Evolutionary conservation across 1,140 invertebrate genomes (phyloP), one percentile per base, ranked within the genome.

Genomic region (Laupala kohalensis): DNA sequence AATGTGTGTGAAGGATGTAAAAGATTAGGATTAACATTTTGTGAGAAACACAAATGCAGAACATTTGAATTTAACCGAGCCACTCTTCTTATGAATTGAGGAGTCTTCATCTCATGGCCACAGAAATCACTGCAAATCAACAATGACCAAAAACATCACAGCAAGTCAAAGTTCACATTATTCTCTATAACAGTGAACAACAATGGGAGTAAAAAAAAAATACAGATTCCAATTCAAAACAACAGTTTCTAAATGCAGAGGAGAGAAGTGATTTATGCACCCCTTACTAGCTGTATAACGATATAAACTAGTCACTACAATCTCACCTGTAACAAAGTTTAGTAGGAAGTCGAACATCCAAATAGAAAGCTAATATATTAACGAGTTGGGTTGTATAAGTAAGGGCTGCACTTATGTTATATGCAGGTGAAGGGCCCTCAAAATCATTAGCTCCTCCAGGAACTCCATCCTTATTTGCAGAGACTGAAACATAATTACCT

Each of bases 381-480:
- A 91, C 85, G 73, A 95, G 81, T 83, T 96, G 93, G 71, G 91
- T 89, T 23, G 89, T 88, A 78, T 93, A 92, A 67, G 89, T 89
- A 29, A 95, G 84, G 66, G 89, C 92, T 53, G 91, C 91, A 77
- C 86, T 87, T 68, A 93, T 91, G 71, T 86, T 88, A 77, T 89
- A 89, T 13, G 88, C 89, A 65, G 86, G 85, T 80, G 91, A 89
- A 75, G 84, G 82, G 74, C 84, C 84, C 28, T 83, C 83, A 76
- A 81, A 79, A 75, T 83, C 78, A 75, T 81, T 82, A 76, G 85
- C 79, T 76, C 82, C 80, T 53, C 84, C 83, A 70, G 86, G 84
- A 1, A 86, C 84, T 74, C 84, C 84, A 75, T 88, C 88, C 77
- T 87, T 88, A 77, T 86, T 89, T 75, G 87, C 83, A 64, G 86